Evolutionary conservation across 2,888 invertebrate species (phyloP).

Genomic region (Lypha dubia): DNA sequence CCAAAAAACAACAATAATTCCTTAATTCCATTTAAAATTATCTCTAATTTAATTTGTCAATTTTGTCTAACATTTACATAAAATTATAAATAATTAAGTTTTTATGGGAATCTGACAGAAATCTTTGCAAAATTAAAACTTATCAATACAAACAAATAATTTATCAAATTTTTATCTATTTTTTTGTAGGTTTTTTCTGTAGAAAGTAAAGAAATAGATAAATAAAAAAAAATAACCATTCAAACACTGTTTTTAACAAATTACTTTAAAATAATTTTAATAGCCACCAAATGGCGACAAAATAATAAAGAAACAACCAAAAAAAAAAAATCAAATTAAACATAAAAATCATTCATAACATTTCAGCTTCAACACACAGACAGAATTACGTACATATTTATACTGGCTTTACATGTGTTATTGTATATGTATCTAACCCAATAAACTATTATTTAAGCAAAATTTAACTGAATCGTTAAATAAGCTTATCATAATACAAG

Average conservation of each 20-base stretch:
- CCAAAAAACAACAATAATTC: too few species aligned
- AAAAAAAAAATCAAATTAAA: slow-evolving; percentile 56
- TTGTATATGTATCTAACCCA: background rate
- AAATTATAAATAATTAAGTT: slow-evolving; percentile 55
- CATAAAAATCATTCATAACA: slow-evolving; percentile 56
- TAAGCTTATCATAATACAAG: too few species aligned
- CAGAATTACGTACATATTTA: background rate
- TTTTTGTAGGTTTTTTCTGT: background rate
- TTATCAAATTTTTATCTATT: slow-evolving; percentile 57
- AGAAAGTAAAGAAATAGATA: slow-evolving; percentile 27
- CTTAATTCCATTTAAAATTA: too few species aligned
- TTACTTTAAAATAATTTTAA: slow-evolving; percentile 70
- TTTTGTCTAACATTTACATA: slow-evolving; percentile 28
- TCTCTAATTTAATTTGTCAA: slow-evolving; percentile 35
- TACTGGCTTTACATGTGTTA: background rate
- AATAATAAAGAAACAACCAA: slow-evolving; percentile 50
- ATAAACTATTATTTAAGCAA: too few species aligned
- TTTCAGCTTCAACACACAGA: slow-evolving; percentile 10
- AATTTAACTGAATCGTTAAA: too few species aligned
- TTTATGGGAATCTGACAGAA: slow-evolving; percentile 61
- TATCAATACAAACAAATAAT: slow-evolving; percentile 65
- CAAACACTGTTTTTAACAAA: slow-evolving; percentile 55
- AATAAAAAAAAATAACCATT: slow-evolving; percentile 11
- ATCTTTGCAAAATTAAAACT: slow-evolving; percentile 67
- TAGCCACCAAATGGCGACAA: slow-evolving; percentile 70